phyloP scores from a whole-genome alignment of 2,797 vertebrate species.

The Coreius guichenoti region DNA sequence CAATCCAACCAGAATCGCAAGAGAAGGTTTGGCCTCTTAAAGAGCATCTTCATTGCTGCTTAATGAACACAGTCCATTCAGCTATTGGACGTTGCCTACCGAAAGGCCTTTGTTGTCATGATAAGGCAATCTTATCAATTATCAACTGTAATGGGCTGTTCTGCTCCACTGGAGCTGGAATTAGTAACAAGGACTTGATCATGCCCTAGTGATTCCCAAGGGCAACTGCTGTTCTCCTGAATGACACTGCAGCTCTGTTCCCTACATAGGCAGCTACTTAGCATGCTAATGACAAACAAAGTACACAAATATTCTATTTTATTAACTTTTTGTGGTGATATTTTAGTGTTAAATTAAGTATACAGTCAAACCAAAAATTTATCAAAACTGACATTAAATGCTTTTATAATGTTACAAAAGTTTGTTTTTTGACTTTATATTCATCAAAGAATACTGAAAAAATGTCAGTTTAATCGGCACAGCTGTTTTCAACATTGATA shows the following conservation, averaged over 20 bases:
- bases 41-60: slow-evolving; percentile 69
- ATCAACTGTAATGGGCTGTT: slow-evolving; percentile 79
- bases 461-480: neutral
- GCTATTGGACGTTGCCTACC: slow-evolving; percentile 72
- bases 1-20: slow-evolving; percentile 64
- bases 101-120: slow-evolving; percentile 75
- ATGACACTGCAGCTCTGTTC: neutral
- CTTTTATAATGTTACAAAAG: neutral
- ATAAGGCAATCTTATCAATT: slow-evolving; percentile 79
- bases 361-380: neutral
- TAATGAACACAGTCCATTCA: slow-evolving; percentile 83
- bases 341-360: neutral
- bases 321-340: neutral
- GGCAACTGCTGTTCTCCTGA: neutral
- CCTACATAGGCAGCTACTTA: neutral
- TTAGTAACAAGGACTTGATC: slow-evolving; percentile 2
- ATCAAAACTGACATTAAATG: neutral
- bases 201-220: neutral
- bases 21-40: slow-evolving; percentile 76
- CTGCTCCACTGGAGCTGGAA: slow-evolving; percentile 9
- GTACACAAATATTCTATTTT: neutral
- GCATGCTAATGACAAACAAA: neutral
- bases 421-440: neutral
- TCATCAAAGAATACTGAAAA: neutral
- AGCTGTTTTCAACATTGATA: neutral